Evolutionary conservation across 1,140 invertebrate genomes (phyloP), one percentile per base, ranked within the genome.

Genomic region (Drosophila chauvacae): DNA sequence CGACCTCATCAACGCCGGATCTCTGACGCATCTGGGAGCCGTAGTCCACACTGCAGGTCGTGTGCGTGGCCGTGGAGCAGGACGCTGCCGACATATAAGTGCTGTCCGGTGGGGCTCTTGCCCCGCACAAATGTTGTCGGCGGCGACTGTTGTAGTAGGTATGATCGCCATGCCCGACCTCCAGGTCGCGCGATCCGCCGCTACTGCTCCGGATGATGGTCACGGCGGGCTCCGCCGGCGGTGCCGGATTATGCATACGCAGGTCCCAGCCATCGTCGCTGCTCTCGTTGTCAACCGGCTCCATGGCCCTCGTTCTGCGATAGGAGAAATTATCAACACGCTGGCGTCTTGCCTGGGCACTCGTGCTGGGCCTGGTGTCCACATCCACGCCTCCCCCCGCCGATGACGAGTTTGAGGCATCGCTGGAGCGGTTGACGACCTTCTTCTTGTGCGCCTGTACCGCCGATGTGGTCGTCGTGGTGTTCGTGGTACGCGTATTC

Each of bases 401-500:
- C 0, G 85, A 63, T 0, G 85, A 65, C 3, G 85, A 72, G 0
- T 78, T 64, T 14, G 81, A 66, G 13, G 58, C 48, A 42, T 69
- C 62, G 6, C 48, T 69, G 23, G 65, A 61, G 23, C 70, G 80
- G 50, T 75, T 86, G 23, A 23, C 23, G 13, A 61, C 72, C 20
- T 81, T 79, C 23, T 91, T 90, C 39, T 91, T 91, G 35, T 90
- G 81, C 13, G 69, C 78, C 51, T 79, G 78, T 5, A 72, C 42
- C 0, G 87, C 91, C 14, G 90, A 91, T 7, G 91, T 91, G 2
- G 91, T 91, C 28, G 91, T 91, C 0, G 91, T 91, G 11, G 91
- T 91, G 50, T 91, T 91, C 7, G 91, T 91, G 39, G 91, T 91
- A 10, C 91, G 74, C n/a, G 91, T 91, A 58, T 91, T 73, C 0